phyloP scores from a whole-genome alignment of 2,888 invertebrate genomes.

The Abscondita cerata region DNA sequence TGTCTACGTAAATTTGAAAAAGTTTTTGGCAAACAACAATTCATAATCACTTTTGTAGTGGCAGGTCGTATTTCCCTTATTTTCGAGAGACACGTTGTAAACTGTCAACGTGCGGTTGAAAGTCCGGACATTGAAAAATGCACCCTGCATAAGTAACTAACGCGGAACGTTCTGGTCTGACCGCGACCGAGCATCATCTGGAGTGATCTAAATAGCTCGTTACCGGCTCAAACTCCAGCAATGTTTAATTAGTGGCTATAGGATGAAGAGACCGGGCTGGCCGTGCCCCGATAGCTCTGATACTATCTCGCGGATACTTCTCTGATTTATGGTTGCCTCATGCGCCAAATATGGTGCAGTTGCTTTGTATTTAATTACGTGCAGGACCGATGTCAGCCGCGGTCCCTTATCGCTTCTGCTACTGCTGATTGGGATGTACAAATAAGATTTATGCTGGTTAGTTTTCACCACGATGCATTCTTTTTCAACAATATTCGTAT shows the following conservation, averaged over 20 bases:
- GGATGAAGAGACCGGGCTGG: constrained; percentile 27
- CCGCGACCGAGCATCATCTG: constrained; percentile 34
- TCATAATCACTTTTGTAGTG: constrained; percentile 27
- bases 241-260: constrained; percentile 37
- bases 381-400: constrained; percentile 36
- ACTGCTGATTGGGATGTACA: constrained; percentile 36
- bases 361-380: constrained; percentile 37
- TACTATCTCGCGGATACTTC: constrained; percentile 44
- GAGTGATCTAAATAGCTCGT: constrained; percentile 38
- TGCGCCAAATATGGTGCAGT: constrained; percentile 37
- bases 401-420: constrained; percentile 31
- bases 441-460: constrained; percentile 29
- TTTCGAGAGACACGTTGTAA: constrained; percentile 28
- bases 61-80: constrained; percentile 21
- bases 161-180: constrained; percentile 26
- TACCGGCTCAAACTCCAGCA: constrained; percentile 34
- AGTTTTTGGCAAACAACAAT: constrained; percentile 16
- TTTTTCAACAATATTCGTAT: constrained; percentile 9
- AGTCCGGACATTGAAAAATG: constrained; percentile 31
- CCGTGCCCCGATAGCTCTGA: constrained; percentile 35
- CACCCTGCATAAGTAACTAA: constrained; percentile 29
- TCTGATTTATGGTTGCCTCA: constrained; percentile 35
- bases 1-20: constrained; percentile 1
- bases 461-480: constrained; percentile 28
- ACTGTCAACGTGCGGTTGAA: constrained; percentile 30